These are phyloP conservation scores for Musca domestica DNA, from an alignment of 1,140 invertebrate genomes.

Conservation along the genomic window DNA sequence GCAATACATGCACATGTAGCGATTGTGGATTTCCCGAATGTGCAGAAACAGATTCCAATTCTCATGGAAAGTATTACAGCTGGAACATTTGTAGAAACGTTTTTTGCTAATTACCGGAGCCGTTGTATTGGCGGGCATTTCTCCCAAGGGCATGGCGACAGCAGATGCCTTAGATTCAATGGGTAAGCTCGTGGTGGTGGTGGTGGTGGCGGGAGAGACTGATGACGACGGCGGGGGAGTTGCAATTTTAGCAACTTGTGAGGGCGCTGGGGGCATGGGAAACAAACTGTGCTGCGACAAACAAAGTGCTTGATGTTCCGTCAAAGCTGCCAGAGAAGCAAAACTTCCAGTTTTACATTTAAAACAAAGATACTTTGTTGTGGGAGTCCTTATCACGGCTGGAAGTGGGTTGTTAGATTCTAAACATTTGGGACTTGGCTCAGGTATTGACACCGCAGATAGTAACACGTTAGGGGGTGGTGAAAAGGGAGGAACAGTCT, in stretches of 20 bases:
- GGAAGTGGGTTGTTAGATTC: not conserved
- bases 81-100: slow-evolving; percentile 74
- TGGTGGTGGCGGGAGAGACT: not conserved
- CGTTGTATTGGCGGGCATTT: slow-evolving; percentile 27
- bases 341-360: slow-evolving; percentile 51
- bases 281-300: slow-evolving; percentile 23
- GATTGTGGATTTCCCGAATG: slow-evolving; percentile 73
- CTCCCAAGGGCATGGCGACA: not conserved
- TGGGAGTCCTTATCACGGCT: not conserved
- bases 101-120: slow-evolving; percentile 65
- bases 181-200: not conserved
- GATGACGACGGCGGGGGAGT: not conserved
- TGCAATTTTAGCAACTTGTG: not conserved
- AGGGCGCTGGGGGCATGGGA: not conserved
- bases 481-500: not conserved
- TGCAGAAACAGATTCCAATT: slow-evolving; percentile 80
- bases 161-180: not conserved
- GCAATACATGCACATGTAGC: slow-evolving; percentile 76
- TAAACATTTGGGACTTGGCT: not conserved
- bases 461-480: not conserved
- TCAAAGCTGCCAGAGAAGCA: slow-evolving; percentile 53
- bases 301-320: slow-evolving; percentile 30
- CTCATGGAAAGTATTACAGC: slow-evolving; percentile 77
- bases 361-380: slow-evolving; percentile 26
- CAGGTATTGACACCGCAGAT: no score